Conservation (phyloP, 1,140 invertebrate genomes). For the Aculops lycopersici region DNA sequence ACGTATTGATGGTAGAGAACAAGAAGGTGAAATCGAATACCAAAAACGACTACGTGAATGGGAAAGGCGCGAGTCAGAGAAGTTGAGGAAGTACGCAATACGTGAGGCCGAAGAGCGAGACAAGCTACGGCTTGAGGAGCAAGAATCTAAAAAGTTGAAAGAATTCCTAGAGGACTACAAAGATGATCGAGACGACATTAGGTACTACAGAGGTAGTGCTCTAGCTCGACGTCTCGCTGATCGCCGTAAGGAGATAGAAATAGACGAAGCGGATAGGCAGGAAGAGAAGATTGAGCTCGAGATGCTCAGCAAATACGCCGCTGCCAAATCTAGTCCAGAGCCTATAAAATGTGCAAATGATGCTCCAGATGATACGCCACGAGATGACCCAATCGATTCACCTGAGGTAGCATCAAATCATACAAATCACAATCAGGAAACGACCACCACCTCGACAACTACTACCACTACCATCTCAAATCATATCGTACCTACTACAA, state of each 20-base stretch:
- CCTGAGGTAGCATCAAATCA: background rate
- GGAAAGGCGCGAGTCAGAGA: constrained; percentile 69
- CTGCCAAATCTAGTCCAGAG: constrained; percentile 1
- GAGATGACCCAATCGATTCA: background rate
- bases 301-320: constrained; percentile 26
- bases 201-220: constrained; percentile 41
- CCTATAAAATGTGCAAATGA: background rate
- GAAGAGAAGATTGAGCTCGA: constrained; percentile 71
- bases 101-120: constrained; percentile 48
- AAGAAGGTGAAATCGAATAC: constrained; percentile 51
- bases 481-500: constrained; percentile 3
- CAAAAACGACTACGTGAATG: constrained; percentile 45
- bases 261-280: constrained; percentile 51
- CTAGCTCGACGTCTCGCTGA: constrained; percentile 51
- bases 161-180: constrained; percentile 96
- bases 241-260: constrained; percentile 60
- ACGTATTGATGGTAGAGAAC: constrained; percentile 4
- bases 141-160: constrained; percentile 66
- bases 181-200: constrained; percentile 76
- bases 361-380: background rate
- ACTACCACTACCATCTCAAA: constrained; percentile 23
- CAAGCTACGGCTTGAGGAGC: constrained; percentile 44
- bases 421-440: background rate
- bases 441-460: background rate
- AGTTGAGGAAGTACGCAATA: constrained; percentile 65